Conservation (phyloP, 2,113 vertebrate genomes). For the Platysternon megacephalum region DNA sequence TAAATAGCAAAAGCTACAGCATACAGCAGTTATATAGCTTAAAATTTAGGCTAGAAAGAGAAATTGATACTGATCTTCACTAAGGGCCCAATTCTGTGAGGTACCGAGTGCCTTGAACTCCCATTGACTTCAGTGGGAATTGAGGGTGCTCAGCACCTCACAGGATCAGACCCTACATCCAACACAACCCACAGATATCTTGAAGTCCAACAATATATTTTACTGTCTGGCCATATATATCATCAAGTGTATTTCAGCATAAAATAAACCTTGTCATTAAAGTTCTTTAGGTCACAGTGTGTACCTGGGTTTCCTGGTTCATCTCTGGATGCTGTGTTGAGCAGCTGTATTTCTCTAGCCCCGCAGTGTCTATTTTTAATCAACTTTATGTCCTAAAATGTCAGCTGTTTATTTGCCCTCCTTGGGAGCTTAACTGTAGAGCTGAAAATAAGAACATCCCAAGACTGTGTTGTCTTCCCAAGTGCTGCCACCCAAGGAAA, state of each 20-base stretch:
- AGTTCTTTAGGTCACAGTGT: neutral
- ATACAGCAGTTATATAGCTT: neutral
- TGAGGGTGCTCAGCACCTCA: neutral
- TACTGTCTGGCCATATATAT: neutral
- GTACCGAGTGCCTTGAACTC: neutral
- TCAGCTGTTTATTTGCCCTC: slow-evolving; percentile 56
- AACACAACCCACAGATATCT: neutral
- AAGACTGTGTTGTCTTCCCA: slow-evolving; percentile 60
- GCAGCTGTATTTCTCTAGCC: slow-evolving; percentile 59
- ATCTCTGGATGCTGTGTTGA: slow-evolving; percentile 57
- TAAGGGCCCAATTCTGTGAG: neutral
- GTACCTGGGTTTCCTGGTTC: slow-evolving; percentile 70
- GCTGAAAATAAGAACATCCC: slow-evolving; percentile 18
- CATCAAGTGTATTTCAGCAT: neutral
- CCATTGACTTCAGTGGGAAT: neutral
- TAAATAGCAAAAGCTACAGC: rapidly evolving
- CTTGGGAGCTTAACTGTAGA: slow-evolving; percentile 39
- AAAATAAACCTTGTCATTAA: neutral
- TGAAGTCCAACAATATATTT: rapidly evolving
- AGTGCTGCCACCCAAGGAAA: slow-evolving; percentile 37
- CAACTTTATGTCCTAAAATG: slow-evolving; percentile 63
- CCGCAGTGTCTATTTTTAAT: slow-evolving; percentile 66
- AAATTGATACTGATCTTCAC: neutral
- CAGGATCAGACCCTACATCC: neutral
- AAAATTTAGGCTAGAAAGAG: neutral